Conservation (phyloP, 2,113 vertebrate genomes). For the Microtus pennsylvanicus region DNA sequence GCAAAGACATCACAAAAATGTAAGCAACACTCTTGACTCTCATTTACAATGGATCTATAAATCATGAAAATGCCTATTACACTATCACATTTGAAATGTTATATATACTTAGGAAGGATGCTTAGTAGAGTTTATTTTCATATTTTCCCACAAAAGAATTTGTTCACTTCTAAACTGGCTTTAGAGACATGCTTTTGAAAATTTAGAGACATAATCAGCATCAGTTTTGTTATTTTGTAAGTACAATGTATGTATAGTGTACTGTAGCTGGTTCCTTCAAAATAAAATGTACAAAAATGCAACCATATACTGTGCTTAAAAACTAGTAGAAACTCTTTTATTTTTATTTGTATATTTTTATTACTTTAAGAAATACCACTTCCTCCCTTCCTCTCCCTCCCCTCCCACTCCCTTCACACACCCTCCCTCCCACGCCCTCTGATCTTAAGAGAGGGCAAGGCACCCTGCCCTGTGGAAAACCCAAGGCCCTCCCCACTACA, state of each 20-base stretch:
- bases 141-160: conserved; percentile 41
- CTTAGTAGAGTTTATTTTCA: conserved; percentile 8
- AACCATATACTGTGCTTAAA: too few species aligned
- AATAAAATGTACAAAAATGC: background rate
- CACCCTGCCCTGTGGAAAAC: too few species aligned
- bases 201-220: background rate
- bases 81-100: conserved; percentile 39
- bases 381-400: too few species aligned
- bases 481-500: too few species aligned
- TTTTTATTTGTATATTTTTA: too few species aligned
- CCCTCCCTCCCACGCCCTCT: rapidly evolving
- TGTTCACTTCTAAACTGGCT: background rate
- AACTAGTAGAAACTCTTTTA: background rate
- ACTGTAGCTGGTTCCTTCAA: background rate
- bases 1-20: background rate
- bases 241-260: background rate
- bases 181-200: background rate
- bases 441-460: too few species aligned
- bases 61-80: conserved; percentile 50
- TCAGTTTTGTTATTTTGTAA: background rate
- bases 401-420: too few species aligned
- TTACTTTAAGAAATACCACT: too few species aligned
- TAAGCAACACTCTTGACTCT: conserved; percentile 32
- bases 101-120: conserved; percentile 28
- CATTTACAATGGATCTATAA: conserved; percentile 23